These are phyloP conservation scores for Polymixis flavicincta DNA, from an alignment of 2,888 invertebrate species.

Conservation along the genomic window DNA sequence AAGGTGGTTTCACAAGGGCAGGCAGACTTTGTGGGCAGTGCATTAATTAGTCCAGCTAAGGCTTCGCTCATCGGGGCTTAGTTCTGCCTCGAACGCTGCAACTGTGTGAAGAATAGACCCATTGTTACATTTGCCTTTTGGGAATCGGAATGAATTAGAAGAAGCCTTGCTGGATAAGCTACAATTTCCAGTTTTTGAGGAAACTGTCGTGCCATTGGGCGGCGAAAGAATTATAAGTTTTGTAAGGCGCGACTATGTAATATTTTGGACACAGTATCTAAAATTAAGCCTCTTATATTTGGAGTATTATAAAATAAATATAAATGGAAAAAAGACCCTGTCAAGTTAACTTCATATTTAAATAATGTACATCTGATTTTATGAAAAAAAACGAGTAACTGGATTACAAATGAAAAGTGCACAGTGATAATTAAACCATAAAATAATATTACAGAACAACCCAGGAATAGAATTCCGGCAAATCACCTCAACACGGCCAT, in stretches of 20 bases:
- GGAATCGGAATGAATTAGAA: conserved; percentile 29
- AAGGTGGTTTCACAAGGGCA: conserved; percentile 30
- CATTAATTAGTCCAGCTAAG: conserved; percentile 61
- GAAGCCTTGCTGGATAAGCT: conserved; percentile 14
- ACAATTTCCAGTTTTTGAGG: background rate
- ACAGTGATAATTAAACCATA: background rate
- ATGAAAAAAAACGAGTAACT: background rate
- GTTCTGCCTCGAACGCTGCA: conserved; percentile 16
- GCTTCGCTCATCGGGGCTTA: conserved; percentile 59
- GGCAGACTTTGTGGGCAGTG: conserved; percentile 30
- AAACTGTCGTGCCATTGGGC: background rate
- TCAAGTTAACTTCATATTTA: background rate
- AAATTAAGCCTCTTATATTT: too few species aligned
- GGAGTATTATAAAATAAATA: background rate
- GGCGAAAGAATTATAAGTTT: background rate
- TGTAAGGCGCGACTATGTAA: background rate
- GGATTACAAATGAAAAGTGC: too few species aligned
- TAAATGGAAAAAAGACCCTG: too few species aligned
- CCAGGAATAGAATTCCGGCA: background rate
- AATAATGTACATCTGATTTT: background rate
- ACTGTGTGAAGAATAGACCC: conserved; percentile 46
- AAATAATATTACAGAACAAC: too few species aligned
- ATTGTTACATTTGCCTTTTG: conserved; percentile 34
- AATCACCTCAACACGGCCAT: background rate
- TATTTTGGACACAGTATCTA: background rate